Conservation (phyloP, 2,797 vertebrate species). For the Lepus townsendii region DNA sequence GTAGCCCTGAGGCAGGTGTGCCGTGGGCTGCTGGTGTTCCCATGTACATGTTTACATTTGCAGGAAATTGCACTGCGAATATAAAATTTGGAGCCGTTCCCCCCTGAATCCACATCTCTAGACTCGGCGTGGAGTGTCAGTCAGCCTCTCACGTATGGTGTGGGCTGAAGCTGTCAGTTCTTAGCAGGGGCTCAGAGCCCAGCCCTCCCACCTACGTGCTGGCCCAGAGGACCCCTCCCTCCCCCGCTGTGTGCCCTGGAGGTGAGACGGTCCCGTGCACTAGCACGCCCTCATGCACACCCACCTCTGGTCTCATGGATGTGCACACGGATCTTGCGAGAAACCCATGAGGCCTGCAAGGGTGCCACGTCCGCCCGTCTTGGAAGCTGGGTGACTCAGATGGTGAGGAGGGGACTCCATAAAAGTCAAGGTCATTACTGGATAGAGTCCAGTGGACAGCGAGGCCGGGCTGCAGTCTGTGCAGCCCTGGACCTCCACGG, state of each 20-base stretch:
- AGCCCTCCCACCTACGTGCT: background rate
- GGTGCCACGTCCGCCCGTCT: accelerated
- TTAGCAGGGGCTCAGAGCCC: background rate
- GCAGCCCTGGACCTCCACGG: too few relatives aligned
- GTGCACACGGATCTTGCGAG: background rate
- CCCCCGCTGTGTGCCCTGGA: background rate
- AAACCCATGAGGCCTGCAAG: background rate
- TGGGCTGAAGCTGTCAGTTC: background rate
- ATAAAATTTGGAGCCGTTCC: background rate
- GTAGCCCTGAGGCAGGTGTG: background rate
- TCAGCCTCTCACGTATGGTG: background rate
- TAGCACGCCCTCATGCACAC: too few relatives aligned
- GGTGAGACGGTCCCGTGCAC: background rate
- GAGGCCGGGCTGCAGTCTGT: too few relatives aligned
- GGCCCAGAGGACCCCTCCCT: background rate
- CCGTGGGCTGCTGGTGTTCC: accelerated
- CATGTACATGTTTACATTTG: background rate
- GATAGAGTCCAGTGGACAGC: too few relatives aligned
- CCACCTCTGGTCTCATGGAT: too few relatives aligned
- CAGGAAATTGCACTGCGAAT: background rate
- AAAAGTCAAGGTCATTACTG: too few relatives aligned
- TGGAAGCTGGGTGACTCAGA: background rate
- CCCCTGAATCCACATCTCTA: accelerated
- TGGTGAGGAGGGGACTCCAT: too few relatives aligned
- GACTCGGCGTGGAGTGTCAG: background rate